Base-by-base conservation (phyloP, 1,140 invertebrate species). In the Heliconius nattereri region DNA sequence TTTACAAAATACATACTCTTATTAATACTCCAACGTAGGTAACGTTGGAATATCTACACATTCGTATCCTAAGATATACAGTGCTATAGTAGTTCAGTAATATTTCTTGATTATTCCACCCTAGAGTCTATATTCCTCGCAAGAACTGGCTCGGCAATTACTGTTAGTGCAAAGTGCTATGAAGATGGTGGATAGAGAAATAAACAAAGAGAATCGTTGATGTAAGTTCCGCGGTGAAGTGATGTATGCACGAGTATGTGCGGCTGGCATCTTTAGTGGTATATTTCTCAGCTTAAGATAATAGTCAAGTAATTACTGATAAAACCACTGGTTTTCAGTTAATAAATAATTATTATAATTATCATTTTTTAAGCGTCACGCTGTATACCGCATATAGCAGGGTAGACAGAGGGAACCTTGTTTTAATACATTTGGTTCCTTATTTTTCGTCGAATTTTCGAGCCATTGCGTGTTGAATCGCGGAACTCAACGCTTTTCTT, bases 111-210 rank as follows among this genome's bases (percentile, higher is more conserved):
- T 76, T 79, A 79, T 79, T 23, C 60, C 35, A 32, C 78, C 49
- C 75, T 13, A 60, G 78, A 79, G 74, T 72, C 32, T 79, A 66
- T 66, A 66, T 40, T 40, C 74, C 78, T 76, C 49, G 57, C 37
- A 76, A 72, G 60, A 66, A 70, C 70, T 72, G 78, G 73, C 74
- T 29, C 78, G n/a, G 78, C 71, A 75, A 79, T 79, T 74, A 79
- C 78, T 79, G 70, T 79, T 79, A 75, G 78, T 75, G 78, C 66
- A 79, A 76, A 79, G 78, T 79, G 78, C 74, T 79, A 45, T 60
- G 74, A 79, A 79, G 60, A 75, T 66, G 26, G 60, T 40, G 71
- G 78, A 76, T 79, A 72, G 78, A 40, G 70, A 79, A 79, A 79
- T 79, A 79, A 79, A 79, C 78, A 76, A 66, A 66, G 60, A 66